Conservation (phyloP, 2,888 invertebrate species). For the Conchocele bisecta region DNA sequence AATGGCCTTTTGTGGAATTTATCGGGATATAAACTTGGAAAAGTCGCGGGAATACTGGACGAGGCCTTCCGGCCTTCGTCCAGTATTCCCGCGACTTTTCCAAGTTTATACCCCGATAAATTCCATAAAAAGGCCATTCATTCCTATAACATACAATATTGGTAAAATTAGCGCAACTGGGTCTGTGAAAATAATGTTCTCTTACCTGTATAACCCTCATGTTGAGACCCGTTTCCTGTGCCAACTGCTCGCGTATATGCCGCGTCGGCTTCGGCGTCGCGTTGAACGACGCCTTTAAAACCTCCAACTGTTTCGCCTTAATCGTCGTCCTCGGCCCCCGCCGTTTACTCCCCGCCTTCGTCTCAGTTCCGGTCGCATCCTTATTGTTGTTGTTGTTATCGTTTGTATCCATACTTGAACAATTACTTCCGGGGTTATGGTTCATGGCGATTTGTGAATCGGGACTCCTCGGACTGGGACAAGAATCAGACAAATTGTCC, state of each 20-base stretch:
- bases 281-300: slow-evolving; percentile 98
- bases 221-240: slow-evolving; percentile 98
- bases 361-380: slow-evolving; percentile 84
- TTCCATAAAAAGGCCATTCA: too few species aligned
- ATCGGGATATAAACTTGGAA: too few species aligned
- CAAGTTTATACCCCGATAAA: too few species aligned
- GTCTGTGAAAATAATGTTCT: background rate
- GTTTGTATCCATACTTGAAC: slow-evolving; percentile 55
- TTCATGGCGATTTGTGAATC: background rate
- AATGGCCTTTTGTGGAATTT: too few species aligned
- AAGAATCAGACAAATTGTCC: slow-evolving; percentile 11
- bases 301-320: slow-evolving; percentile 99
- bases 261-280: slow-evolving; percentile 99
- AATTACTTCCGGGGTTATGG: slow-evolving; percentile 49
- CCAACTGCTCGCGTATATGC: slow-evolving; percentile 99
- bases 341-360: slow-evolving; percentile 78
- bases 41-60: too few species aligned
- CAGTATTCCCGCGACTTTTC: too few species aligned
- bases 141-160: too few species aligned
- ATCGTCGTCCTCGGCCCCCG: slow-evolving; percentile 99
- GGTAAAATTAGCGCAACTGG: background rate
- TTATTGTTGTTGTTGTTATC: slow-evolving; percentile 81
- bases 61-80: too few species aligned
- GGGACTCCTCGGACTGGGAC: slow-evolving; percentile 10
- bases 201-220: slow-evolving; percentile 99